Conservation (phyloP, 2,888 invertebrate genomes). For the Drosophila stalkeri region DNA sequence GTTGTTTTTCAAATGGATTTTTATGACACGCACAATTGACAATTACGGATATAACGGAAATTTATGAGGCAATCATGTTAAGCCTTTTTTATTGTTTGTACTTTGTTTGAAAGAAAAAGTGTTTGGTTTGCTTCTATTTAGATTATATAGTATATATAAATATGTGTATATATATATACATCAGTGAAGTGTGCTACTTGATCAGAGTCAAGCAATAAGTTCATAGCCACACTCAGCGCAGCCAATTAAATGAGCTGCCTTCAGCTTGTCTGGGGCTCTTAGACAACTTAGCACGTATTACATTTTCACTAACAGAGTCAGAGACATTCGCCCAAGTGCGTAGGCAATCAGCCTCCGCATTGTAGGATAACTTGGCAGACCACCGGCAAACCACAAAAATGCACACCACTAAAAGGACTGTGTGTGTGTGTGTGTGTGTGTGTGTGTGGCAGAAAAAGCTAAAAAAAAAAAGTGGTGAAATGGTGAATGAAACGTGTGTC, state of each 20-base stretch:
- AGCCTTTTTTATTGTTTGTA: constrained; percentile 45
- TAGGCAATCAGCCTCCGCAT: constrained; percentile 57
- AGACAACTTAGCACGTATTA: constrained; percentile 65
- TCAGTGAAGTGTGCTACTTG: constrained; percentile 7
- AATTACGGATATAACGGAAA: constrained; percentile 67
- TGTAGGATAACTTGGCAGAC: constrained; percentile 48
- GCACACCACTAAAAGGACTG: constrained; percentile 39
- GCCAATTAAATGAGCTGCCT: constrained; percentile 57
- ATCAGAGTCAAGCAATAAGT: constrained; percentile 11
- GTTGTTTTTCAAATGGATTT: constrained; percentile 70
- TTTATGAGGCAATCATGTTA: constrained; percentile 61
- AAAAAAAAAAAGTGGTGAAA: constrained; percentile 71
- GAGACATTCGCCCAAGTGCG: constrained; percentile 42
- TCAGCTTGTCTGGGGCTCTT: constrained; percentile 27
- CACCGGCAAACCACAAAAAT: constrained; percentile 56
- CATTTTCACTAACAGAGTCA: constrained; percentile 35
- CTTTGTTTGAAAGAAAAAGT: constrained; percentile 19
- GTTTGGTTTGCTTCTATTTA: neutral
- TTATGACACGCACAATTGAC: constrained; percentile 75
- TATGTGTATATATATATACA: neutral
- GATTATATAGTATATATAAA: neutral
- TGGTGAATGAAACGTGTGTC: constrained; percentile 57
- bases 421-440: constrained; percentile 28
- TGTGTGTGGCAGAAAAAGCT: constrained; percentile 52
- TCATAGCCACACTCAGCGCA: constrained; percentile 9